phyloP scores from a whole-genome alignment of 2,113 vertebrate genomes.

The Noctilio leporinus region DNA sequence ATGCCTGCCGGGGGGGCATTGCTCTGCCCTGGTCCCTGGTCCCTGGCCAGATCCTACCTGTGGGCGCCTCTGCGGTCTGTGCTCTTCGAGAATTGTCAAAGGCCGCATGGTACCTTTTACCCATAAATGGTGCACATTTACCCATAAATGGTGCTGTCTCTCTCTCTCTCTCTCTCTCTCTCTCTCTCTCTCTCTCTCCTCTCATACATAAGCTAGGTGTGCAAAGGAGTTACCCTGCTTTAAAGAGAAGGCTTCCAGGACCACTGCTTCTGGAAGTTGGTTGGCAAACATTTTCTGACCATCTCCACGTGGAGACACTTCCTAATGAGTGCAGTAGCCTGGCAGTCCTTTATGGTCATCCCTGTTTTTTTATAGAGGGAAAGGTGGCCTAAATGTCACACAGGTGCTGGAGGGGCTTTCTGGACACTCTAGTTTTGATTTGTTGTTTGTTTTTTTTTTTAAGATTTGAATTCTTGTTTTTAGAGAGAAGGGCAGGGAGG shows the following conservation, averaged over 20 bases:
- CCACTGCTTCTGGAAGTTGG: background rate
- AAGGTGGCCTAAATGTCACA: background rate
- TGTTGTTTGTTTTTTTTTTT: no score
- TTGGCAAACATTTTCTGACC: background rate
- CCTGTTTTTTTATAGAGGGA: background rate
- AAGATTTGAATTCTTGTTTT: no score
- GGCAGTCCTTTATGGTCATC: background rate
- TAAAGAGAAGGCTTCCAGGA: background rate
- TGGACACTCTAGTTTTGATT: background rate
- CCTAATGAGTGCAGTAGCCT: background rate
- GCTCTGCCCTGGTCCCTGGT: background rate
- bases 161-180: background rate
- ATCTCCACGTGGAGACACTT: background rate
- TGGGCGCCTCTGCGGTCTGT: no score
- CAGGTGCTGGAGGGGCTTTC: rapidly evolving
- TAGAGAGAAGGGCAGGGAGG: no score
- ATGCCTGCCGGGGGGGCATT: no score
- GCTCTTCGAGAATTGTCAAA: background rate
- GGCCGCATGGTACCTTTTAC: background rate
- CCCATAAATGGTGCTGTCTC: background rate
- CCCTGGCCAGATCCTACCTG: background rate
- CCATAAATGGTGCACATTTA: background rate
- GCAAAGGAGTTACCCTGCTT: background rate
- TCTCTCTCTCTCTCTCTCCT: background rate
- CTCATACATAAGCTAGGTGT: background rate